These are phyloP conservation scores for Upupa epops DNA, from an alignment of 2,113 vertebrate species.

Conservation along the genomic window DNA sequence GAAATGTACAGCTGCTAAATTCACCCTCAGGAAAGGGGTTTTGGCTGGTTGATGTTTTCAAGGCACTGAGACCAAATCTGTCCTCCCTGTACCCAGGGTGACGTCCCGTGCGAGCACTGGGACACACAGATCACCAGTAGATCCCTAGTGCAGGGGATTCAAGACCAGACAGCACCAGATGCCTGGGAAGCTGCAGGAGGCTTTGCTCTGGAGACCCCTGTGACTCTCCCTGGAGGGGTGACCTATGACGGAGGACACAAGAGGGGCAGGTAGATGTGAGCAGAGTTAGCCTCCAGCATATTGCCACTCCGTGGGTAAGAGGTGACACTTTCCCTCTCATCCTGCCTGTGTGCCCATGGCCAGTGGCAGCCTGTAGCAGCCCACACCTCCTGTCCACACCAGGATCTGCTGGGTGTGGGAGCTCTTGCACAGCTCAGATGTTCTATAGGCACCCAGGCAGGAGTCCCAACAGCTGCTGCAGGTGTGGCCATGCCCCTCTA, in stretches of 20 bases:
- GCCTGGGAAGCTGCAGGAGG: not conserved
- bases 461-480: not conserved
- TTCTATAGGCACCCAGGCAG: not conserved
- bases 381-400: not conserved
- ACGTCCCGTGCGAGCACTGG: not conserved
- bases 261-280: not conserved
- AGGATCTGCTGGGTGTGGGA: not conserved
- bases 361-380: not conserved
- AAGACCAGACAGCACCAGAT: not conserved
- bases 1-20: not conserved
- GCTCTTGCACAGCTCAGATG: fast-evolving
- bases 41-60: not conserved
- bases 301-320: fast-evolving
- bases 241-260: not conserved
- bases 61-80: not conserved
- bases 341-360: not conserved
- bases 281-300: not conserved
- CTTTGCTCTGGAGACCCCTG: not conserved
- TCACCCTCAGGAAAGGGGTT: not conserved
- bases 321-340: not conserved
- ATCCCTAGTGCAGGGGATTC: not conserved
- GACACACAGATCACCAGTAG: not conserved
- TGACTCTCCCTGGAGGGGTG: not conserved
- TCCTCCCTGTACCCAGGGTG: not conserved
- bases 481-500: not conserved